These are phyloP conservation scores for Actias luna DNA, from an alignment of 2,888 invertebrate species.

Conservation along the genomic window DNA sequence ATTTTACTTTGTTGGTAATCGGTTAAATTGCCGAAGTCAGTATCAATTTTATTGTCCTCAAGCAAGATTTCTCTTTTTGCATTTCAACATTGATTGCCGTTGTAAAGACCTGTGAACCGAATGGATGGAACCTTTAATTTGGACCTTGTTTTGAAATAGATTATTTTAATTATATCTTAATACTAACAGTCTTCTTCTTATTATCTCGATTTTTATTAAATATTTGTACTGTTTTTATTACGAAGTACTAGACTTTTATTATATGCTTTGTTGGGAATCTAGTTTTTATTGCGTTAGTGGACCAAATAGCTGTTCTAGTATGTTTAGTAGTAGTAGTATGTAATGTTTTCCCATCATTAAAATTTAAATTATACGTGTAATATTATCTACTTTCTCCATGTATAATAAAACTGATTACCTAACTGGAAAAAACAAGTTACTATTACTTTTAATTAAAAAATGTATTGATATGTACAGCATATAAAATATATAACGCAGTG, in stretches of 20 bases:
- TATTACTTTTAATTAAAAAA: not conserved
- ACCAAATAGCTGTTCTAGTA: not conserved
- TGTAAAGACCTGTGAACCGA: not conserved
- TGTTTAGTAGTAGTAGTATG: not conserved
- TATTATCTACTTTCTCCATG: not conserved
- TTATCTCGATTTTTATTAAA: no score
- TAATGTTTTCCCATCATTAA: conserved; percentile 4
- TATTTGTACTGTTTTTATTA: not conserved
- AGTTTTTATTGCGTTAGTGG: not conserved
- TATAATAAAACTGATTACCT: not conserved
- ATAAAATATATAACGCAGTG: not conserved
- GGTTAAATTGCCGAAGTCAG: not conserved
- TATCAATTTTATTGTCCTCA: conserved; percentile 3
- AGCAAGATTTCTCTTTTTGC: conserved; percentile 5
- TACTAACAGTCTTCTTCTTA: no score
- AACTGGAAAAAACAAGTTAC: not conserved
- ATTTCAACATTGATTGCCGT: not conserved
- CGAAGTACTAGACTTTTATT: not conserved
- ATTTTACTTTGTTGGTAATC: not conserved
- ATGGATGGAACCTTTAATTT: not conserved
- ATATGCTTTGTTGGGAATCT: not conserved
- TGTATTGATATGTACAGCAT: not conserved
- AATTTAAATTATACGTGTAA: not conserved
- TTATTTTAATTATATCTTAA: not conserved
- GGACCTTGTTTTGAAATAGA: not conserved